These are phyloP conservation scores for Leptinotarsa defecta DNA, from an alignment of 1,140 invertebrate species.

Conservation along the genomic window DNA sequence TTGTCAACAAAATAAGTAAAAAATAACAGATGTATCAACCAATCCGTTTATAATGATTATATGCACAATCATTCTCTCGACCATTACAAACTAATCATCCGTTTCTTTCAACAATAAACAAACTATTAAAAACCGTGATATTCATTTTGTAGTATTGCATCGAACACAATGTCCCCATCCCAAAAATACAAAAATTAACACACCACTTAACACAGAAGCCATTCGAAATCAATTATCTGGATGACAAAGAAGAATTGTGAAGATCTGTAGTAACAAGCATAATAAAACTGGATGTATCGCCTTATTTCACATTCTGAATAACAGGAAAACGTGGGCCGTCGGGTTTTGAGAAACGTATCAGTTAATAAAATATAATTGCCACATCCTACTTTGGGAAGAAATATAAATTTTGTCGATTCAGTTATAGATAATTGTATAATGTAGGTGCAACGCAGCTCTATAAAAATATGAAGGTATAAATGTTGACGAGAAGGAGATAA, in stretches of 20 bases:
- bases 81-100: background rate
- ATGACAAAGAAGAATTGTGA: slow-evolving; percentile 2
- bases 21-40: background rate
- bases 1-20: too few relatives aligned
- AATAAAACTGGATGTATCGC: slow-evolving; percentile 17
- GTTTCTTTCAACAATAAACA: background rate
- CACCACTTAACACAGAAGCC: slow-evolving; percentile 7
- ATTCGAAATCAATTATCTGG: background rate
- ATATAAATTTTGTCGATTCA: slow-evolving; percentile 19
- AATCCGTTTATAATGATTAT: background rate
- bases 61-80: background rate
- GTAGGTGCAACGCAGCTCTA: background rate
- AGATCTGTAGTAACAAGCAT: slow-evolving; percentile 2
- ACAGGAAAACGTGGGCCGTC: slow-evolving; percentile 20
- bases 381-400: slow-evolving; percentile 22
- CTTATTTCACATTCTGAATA: slow-evolving; percentile 17
- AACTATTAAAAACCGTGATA: background rate
- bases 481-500: too few relatives aligned
- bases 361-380: slow-evolving; percentile 18
- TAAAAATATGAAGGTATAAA: too few relatives aligned
- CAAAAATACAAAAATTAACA: background rate
- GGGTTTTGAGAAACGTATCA: slow-evolving; percentile 9
- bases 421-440: background rate
- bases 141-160: background rate
- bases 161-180: background rate